Evolutionary conservation across 1,140 invertebrate genomes (phyloP).

Genomic region (Bombus waltoni): DNA sequence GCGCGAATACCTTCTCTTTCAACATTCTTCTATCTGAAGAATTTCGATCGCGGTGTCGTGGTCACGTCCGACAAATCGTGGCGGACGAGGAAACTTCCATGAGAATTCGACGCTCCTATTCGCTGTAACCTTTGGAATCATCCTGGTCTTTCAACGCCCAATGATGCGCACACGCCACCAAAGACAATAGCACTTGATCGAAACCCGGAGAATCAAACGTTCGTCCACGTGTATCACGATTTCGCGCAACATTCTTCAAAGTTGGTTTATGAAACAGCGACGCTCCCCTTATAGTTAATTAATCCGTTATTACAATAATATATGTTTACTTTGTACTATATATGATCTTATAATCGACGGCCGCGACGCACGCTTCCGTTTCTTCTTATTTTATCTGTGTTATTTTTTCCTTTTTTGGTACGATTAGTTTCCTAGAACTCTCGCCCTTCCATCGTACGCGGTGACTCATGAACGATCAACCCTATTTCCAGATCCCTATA

Average conservation of each 20-base stretch:
- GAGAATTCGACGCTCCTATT: constrained; percentile 39
- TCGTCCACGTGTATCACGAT: constrained; percentile 50
- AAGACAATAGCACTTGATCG: constrained; percentile 17
- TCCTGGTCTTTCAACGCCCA: no score
- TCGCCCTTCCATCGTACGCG: neutral
- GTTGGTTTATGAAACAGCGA: constrained; percentile 45
- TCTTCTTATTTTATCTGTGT: constrained; percentile 47
- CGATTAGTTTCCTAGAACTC: constrained; percentile 52
- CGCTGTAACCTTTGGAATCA: neutral
- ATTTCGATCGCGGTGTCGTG: neutral
- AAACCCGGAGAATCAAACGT: constrained; percentile 12
- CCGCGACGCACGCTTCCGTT: constrained; percentile 70
- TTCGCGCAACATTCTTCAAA: constrained; percentile 11
- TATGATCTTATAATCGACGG: constrained; percentile 81
- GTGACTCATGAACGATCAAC: neutral
- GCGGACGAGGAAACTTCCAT: constrained; percentile 56
- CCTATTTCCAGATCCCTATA: neutral
- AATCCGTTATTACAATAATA: constrained; percentile 80
- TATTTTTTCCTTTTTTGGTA: constrained; percentile 46
- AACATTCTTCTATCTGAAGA: neutral
- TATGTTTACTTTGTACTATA: constrained; percentile 83
- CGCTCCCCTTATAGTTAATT: constrained; percentile 69
- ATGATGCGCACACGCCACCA: constrained; percentile 11
- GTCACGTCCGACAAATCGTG: neutral
- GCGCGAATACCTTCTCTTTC: neutral